Conservation (phyloP, 1,140 invertebrate genomes). For the Caenorhabditis inopinata region DNA sequence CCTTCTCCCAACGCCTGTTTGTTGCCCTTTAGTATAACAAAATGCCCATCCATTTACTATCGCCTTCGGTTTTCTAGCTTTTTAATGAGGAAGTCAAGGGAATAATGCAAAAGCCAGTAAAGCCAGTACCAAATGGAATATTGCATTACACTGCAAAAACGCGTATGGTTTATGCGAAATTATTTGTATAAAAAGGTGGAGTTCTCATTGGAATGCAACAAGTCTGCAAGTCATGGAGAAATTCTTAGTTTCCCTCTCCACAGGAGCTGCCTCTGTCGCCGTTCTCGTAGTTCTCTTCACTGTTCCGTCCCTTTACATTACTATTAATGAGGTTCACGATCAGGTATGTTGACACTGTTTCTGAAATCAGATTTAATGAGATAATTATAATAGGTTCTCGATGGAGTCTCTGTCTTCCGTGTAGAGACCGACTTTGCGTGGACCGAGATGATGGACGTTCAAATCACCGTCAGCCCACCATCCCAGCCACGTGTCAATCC, state of each 20-base stretch:
- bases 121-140: constrained; percentile 3
- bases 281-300: constrained; percentile 29
- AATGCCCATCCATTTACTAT: background rate
- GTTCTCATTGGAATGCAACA: too few species aligned
- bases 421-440: constrained; percentile 49
- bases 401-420: too few species aligned
- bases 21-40: too few species aligned
- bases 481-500: constrained; percentile 50
- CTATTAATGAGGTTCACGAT: constrained; percentile 50
- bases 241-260: background rate
- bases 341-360: background rate
- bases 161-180: background rate
- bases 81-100: background rate
- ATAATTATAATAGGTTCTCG: constrained; percentile 12
- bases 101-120: background rate
- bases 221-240: too few species aligned
- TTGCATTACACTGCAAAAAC: constrained; percentile 2
- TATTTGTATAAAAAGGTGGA: constrained; percentile 9
- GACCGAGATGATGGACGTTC: constrained; percentile 53
- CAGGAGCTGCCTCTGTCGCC: background rate
- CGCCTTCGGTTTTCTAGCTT: background rate
- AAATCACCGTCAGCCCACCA: constrained; percentile 48
- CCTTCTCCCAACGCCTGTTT: too few species aligned
- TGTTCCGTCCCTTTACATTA: constrained; percentile 45
- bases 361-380: too few species aligned